Conservation (phyloP, 2,888 invertebrate species). For the Pelosia muscerda region DNA sequence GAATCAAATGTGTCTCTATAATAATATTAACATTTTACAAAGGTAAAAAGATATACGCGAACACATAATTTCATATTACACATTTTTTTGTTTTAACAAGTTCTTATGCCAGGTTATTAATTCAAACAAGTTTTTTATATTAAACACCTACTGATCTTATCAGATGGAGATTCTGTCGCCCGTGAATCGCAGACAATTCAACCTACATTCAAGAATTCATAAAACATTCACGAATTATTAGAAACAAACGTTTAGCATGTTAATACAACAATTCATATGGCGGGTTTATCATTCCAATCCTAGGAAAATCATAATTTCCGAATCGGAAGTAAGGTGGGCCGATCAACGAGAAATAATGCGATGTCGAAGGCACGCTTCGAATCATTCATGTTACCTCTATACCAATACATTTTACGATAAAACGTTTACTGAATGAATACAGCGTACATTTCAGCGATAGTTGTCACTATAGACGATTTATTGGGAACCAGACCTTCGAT, state of each 20-base stretch:
- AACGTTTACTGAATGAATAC: slow-evolving; percentile 35
- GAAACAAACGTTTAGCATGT: slow-evolving; percentile 72
- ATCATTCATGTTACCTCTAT: slow-evolving; percentile 76
- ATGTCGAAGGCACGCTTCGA: slow-evolving; percentile 82
- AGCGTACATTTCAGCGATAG: slow-evolving; percentile 71
- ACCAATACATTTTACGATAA: slow-evolving; percentile 53
- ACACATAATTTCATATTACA: not conserved
- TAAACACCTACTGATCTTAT: slow-evolving; percentile 36
- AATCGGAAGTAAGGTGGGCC: slow-evolving; percentile 85
- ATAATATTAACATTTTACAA: not conserved
- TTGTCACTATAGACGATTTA: slow-evolving; percentile 57
- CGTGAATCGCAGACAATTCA: slow-evolving; percentile 57
- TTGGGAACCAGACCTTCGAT: slow-evolving; percentile 67
- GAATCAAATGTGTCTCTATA: not conserved
- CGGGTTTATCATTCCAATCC: slow-evolving; percentile 74
- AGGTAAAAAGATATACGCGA: not conserved
- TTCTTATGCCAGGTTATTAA: slow-evolving; percentile 18
- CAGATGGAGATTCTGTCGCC: slow-evolving; percentile 39
- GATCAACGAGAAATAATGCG: slow-evolving; percentile 83
- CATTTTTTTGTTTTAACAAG: not conserved
- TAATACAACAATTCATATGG: slow-evolving; percentile 72
- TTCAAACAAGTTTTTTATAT: slow-evolving; percentile 31
- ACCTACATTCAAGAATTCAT: slow-evolving; percentile 68
- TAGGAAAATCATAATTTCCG: slow-evolving; percentile 84
- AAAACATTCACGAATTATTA: slow-evolving; percentile 71